These are phyloP conservation scores for Dione vanillae DNA, from an alignment of 2,888 invertebrate species.

Conservation along the genomic window DNA sequence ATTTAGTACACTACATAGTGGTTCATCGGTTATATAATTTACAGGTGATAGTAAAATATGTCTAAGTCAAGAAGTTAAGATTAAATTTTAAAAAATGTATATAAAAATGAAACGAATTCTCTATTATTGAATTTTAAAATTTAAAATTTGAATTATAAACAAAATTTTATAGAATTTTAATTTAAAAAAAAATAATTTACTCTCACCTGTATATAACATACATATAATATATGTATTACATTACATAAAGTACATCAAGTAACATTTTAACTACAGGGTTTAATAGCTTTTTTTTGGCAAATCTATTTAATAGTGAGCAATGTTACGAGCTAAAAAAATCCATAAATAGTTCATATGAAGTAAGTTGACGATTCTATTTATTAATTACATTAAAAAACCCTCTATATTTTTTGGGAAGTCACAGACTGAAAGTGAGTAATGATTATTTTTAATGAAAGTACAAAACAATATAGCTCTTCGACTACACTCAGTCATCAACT, in stretches of 20 bases:
- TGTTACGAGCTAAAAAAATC: not conserved
- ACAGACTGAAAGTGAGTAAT: too few relatives aligned
- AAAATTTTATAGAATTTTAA: too few relatives aligned
- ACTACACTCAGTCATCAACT: not conserved
- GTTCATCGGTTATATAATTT: not conserved
- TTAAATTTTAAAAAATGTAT: too few relatives aligned
- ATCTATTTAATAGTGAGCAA: constrained; percentile 20
- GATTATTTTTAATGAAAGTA: not conserved
- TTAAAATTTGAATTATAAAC: too few relatives aligned
- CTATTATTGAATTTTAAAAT: too few relatives aligned
- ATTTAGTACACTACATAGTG: constrained; percentile 26
- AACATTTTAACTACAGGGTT: not conserved
- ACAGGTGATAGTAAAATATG: not conserved
- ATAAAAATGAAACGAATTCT: too few relatives aligned
- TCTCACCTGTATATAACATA: not conserved
- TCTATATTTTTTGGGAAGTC: not conserved
- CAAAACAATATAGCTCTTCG: not conserved
- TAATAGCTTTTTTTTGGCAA: not conserved
- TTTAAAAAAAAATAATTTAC: too few relatives aligned
- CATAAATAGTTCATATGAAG: not conserved
- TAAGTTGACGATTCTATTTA: not conserved
- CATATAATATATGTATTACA: not conserved
- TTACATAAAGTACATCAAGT: not conserved
- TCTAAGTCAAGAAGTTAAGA: too few relatives aligned
- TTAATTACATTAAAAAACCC: not conserved